A percentile compares a stretch with the other conserved stretches of the same genome.
These are phyloP conservation scores for Harpalus rufipes DNA, from an alignment of 2,888 invertebrate species.

Conservation along the genomic window DNA sequence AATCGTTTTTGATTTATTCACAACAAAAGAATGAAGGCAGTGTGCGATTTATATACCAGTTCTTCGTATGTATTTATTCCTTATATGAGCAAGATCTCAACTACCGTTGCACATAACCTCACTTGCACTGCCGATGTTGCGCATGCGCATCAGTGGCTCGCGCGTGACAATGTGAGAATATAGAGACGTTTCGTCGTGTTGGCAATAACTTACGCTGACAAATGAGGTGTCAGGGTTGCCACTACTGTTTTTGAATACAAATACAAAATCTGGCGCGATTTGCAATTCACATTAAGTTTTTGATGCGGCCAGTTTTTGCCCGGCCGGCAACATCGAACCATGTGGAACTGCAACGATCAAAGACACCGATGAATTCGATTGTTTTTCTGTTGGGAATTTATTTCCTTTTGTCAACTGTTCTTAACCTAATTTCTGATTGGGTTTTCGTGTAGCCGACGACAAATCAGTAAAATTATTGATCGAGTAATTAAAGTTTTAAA, in stretches of 20 bases:
- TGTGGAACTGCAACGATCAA: slow-evolving; percentile 49
- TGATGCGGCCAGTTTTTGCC: slow-evolving; percentile 62
- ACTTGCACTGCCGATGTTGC: slow-evolving; percentile 13
- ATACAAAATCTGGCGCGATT: slow-evolving; percentile 74
- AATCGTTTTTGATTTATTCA: slow-evolving; percentile 63
- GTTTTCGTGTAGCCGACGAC: slow-evolving; percentile 38
- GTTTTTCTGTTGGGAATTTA: slow-evolving; percentile 33
- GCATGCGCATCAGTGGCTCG: slow-evolving; percentile 33
- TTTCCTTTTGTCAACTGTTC: slow-evolving; percentile 55
- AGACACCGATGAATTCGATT: slow-evolving; percentile 58
- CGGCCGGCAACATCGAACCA: slow-evolving; percentile 15
- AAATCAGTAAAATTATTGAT: slow-evolving; percentile 53
- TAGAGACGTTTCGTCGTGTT: slow-evolving; percentile 68
- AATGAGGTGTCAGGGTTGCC: slow-evolving; percentile 76
- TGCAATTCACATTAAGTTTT: slow-evolving; percentile 74
- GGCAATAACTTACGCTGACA: slow-evolving; percentile 76
- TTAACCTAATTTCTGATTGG: slow-evolving; percentile 42
- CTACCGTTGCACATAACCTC: slow-evolving; percentile 46
- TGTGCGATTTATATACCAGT: slow-evolving; percentile 60
- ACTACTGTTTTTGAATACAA: slow-evolving; percentile 76
- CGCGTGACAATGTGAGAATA: slow-evolving; percentile 41
- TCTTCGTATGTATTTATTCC: slow-evolving; percentile 59
- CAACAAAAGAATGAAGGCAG: slow-evolving; percentile 60
- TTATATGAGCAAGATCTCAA: slow-evolving; percentile 52
- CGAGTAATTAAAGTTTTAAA: slow-evolving; percentile 60